These are phyloP conservation scores for Clarias magur DNA, from an alignment of 2,113 vertebrate species.

Conservation along the genomic window DNA sequence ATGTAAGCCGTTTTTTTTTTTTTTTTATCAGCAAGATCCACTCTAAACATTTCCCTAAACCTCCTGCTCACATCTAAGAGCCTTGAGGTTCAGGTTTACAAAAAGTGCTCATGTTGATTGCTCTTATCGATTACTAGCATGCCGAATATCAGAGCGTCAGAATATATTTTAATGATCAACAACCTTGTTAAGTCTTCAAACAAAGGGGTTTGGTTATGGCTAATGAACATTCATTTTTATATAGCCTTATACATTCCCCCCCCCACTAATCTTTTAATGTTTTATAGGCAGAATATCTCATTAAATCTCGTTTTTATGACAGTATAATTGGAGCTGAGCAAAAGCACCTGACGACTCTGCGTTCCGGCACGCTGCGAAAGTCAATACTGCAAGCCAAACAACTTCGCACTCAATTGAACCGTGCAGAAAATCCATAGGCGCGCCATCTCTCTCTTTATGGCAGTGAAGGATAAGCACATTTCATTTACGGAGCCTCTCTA, in stretches of 20 bases:
- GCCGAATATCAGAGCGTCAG: constrained; percentile 24
- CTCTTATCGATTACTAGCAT: constrained; percentile 33
- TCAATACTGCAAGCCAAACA: constrained; percentile 97
- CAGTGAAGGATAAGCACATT: constrained; percentile 77
- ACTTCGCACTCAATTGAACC: constrained; percentile 98
- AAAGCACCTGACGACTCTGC: constrained; percentile 86
- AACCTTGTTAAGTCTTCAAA: not conserved
- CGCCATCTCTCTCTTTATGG: constrained; percentile 79
- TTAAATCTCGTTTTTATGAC: constrained; percentile 90
- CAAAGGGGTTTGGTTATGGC: not conserved
- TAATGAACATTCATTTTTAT: constrained; percentile 12
- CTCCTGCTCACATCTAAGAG: constrained; percentile 65
- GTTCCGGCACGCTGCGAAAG: constrained; percentile 88
- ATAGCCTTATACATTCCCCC: not conserved
- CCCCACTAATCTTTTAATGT: constrained; percentile 39
- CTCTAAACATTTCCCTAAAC: constrained; percentile 73
- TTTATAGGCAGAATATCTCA: constrained; percentile 79
- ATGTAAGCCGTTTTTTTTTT: constrained; percentile 52
- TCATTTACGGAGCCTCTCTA: constrained; percentile 78
- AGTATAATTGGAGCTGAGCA: constrained; percentile 94
- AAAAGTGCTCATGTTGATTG: constrained; percentile 20
- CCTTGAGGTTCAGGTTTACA: not conserved
- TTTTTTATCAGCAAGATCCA: constrained; percentile 79
- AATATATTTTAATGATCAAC: constrained; percentile 24
- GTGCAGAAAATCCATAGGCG: constrained; percentile 88